Conservation (phyloP, 2,113 vertebrate species). For the Gnathonemus longibarbis region DNA sequence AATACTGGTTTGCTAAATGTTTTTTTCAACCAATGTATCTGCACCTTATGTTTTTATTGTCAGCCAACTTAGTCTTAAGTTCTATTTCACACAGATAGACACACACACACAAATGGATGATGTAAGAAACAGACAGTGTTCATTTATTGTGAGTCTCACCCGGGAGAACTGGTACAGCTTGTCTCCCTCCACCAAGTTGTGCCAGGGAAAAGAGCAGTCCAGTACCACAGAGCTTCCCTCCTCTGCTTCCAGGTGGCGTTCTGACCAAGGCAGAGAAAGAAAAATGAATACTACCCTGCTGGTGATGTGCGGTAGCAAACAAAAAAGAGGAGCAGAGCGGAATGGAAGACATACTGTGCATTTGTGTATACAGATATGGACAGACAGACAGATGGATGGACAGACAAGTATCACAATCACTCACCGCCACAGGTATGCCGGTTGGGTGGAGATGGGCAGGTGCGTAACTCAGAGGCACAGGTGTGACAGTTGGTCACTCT, state of each 20-base stretch:
- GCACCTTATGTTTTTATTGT: background rate
- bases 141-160: slow-evolving; percentile 20
- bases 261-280: too few species aligned
- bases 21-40: background rate
- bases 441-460: too few species aligned
- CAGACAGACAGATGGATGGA: too few species aligned
- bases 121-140: background rate
- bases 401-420: too few species aligned
- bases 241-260: slow-evolving; percentile 37
- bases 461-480: too few species aligned
- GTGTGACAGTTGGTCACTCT: too few species aligned
- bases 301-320: too few species aligned
- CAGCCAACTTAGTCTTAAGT: background rate
- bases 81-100: background rate
- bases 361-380: too few species aligned
- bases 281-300: too few species aligned
- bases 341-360: too few species aligned
- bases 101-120: background rate
- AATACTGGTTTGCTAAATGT: background rate
- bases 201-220: slow-evolving; percentile 60
- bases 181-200: slow-evolving; percentile 43
- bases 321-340: too few species aligned
- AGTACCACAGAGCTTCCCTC: slow-evolving; percentile 53
- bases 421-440: too few species aligned
- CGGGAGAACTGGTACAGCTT: slow-evolving; percentile 53